Evolutionary conservation across 2,888 invertebrate species (phyloP), one percentile per base, ranked within the genome.

Genomic region (Trissonchulus latispiculum): DNA sequence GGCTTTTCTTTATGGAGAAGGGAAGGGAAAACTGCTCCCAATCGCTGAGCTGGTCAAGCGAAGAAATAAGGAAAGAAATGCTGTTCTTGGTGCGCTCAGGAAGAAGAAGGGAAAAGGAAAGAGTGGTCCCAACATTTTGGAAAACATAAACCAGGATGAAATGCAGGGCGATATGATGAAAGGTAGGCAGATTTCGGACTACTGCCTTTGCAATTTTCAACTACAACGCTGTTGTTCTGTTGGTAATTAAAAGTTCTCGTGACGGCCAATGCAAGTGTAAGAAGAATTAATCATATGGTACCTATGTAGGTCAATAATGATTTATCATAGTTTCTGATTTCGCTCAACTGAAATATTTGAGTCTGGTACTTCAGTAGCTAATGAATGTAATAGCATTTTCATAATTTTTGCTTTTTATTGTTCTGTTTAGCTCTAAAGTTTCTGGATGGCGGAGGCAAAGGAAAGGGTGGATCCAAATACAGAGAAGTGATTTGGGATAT

Each of bases 1-100:
- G 79, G 93, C 92, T 0, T 95, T 93, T 84, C 85, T 97, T 32
- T 96, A 96, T 84, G 94, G 95, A 83, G 91, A 90, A 81, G 97
- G 97, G 1, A 89, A 89, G 79, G 96, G 97, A 0, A 90, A 91
- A 74, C 90, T 92, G 84, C 90, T 96, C 79, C 93, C 94, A 0
- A 90, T 95, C 78, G 90, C 91, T 0, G 91, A 93, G 81, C 85
- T 97, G 73, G 93, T 96, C 1, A 86, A 94, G 72, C 85, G 91
- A 72, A 86, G 95, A 77, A 95, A 94, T 83, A 91, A 91, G 82
- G 93, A 94, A 79, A 86, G 94, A 64, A 80, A 82, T 75, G 81
- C 79, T 28, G 74, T 77, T 71, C 74, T 82, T n/a, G 78, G 79
- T 8, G 80, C 81, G 69, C 79, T 81, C 71, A 77, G 78, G 8